phyloP scores from a whole-genome alignment of 53 echinoderm and acorn worm genomes.

The Hippasteria phrygiana region DNA sequence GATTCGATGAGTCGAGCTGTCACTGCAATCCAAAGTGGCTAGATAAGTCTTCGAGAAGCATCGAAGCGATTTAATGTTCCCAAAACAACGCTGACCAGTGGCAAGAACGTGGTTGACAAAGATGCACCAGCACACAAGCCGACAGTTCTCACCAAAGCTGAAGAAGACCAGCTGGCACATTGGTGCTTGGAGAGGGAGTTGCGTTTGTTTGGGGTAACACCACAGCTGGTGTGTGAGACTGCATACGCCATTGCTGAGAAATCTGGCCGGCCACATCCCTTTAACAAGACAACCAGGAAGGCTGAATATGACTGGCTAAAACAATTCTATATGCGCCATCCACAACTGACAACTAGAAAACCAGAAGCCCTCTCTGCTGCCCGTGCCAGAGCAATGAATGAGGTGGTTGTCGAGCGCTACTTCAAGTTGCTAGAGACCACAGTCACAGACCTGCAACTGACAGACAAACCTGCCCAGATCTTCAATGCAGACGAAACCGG shows the following conservation, averaged over 20 bases:
- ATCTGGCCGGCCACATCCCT: slow-evolving; percentile 55
- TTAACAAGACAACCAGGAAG: slow-evolving; percentile 41
- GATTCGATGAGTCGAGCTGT: no score
- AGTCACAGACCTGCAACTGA: background rate
- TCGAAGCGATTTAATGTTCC: slow-evolving; percentile 56
- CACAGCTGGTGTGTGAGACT: slow-evolving; percentile 38
- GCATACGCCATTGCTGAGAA: slow-evolving; percentile 57
- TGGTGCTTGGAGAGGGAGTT: slow-evolving; percentile 69
- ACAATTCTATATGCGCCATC: slow-evolving; percentile 48
- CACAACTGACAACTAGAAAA: slow-evolving; percentile 52
- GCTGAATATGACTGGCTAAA: slow-evolving; percentile 72
- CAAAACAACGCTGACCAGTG: slow-evolving; percentile 50
- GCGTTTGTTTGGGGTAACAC: slow-evolving; percentile 65
- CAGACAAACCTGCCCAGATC: slow-evolving; percentile 54
- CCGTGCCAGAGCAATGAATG: slow-evolving; percentile 68
- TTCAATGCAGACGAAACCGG: slow-evolving; percentile 66
- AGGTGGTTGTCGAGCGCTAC: slow-evolving; percentile 52
- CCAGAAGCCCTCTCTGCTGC: slow-evolving; percentile 70
- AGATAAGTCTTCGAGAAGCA: slow-evolving; percentile 55
- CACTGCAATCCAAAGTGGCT: no score
- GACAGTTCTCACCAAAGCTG: slow-evolving; percentile 59
- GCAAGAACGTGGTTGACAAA: slow-evolving; percentile 50
- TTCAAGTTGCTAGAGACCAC: slow-evolving; percentile 51
- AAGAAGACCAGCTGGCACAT: slow-evolving; percentile 33
- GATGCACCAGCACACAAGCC: slow-evolving; percentile 56